Evolutionary conservation across 37 sponge, comb jelly and placozoan species (phyloP), one percentile per base, ranked within the genome.

Genomic region (Halichondria panicea): DNA sequence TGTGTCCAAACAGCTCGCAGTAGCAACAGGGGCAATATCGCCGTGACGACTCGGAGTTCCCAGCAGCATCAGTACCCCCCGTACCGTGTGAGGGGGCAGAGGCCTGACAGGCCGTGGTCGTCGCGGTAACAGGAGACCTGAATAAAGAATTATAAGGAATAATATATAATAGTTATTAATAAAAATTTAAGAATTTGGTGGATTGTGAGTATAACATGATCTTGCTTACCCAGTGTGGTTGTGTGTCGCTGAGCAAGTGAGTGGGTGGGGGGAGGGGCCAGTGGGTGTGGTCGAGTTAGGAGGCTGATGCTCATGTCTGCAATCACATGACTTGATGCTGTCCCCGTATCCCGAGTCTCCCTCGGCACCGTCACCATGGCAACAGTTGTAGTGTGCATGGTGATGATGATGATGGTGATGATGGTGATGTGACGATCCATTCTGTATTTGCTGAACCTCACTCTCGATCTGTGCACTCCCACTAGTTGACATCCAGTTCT

Each of bases 1-100:
- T 84, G 12, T 84, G 84, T 75, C 90, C 90, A 70, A 89, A 89
- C 28, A 89, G 85, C 34, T 89, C 90, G 50, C 90, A 89, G 81
- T 89, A 89, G 34, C 90, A 89, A 38, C 90, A 89, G 6, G 82
- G 90, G 63, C 90, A 89, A 38, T 84, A 84, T 24, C 81, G 60
- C 28, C 82, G 60, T 15, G 70, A 37, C 24, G 22, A 34, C 27
- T 71, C 74, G 4, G 33, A 48, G 31, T 53, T 59, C 18, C 53
- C 66, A 42, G 71, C 72, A 13, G 45, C 48, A 7, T 65, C 78
- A 25, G 71, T 7, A 4, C 66, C 83, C 13, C 31, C 32, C 5
- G 71, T 63, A 4, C n/a, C 32, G 43, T 66, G n/a, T n/a, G n/a
- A n/a, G n/a, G n/a, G n/a, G n/a, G n/a, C n/a, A n/a, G n/a, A n/a